Conservation (phyloP, 2,797 vertebrate genomes). For the Pelodytes ibericus region DNA sequence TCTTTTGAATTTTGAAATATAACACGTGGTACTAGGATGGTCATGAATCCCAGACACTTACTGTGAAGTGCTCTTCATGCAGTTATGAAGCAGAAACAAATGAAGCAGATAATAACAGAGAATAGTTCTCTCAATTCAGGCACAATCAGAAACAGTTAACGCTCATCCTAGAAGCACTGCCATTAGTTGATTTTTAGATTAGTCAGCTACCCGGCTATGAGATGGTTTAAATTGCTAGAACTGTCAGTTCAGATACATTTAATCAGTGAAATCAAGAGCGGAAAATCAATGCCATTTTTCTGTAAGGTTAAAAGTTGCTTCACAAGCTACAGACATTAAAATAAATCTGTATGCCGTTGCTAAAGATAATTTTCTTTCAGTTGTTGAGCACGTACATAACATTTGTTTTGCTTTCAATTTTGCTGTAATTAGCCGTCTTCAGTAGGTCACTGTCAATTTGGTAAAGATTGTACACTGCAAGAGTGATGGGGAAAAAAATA, state of each 20-base stretch:
- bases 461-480: conserved; percentile 23
- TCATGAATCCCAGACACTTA: conserved; percentile 50
- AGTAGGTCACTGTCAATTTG: conserved; percentile 45
- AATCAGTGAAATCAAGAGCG: conserved; percentile 62
- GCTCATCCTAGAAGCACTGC: conserved; percentile 48
- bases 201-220: conserved; percentile 57
- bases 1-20: conserved; percentile 57
- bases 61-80: conserved; percentile 40
- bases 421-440: conserved; percentile 51
- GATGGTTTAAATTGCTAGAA: conserved; percentile 52
- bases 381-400: conserved; percentile 32
- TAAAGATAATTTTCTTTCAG: conserved; percentile 18
- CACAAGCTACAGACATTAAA: conserved; percentile 44
- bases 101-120: conserved; percentile 57
- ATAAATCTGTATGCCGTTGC: conserved; percentile 42
- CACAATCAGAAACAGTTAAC: conserved; percentile 58
- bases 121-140: conserved; percentile 55
- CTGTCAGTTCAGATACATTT: conserved; percentile 60
- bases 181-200: conserved; percentile 63
- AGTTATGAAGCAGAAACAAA: conserved; percentile 62
- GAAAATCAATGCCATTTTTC: conserved; percentile 46
- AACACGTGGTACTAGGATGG: conserved; percentile 49
- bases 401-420: conserved; percentile 35
- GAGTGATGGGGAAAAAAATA: conserved; percentile 50
- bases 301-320: conserved; percentile 50